phyloP scores from a whole-genome alignment of 2,888 invertebrate species.

The Rhogogaster chlorosoma region DNA sequence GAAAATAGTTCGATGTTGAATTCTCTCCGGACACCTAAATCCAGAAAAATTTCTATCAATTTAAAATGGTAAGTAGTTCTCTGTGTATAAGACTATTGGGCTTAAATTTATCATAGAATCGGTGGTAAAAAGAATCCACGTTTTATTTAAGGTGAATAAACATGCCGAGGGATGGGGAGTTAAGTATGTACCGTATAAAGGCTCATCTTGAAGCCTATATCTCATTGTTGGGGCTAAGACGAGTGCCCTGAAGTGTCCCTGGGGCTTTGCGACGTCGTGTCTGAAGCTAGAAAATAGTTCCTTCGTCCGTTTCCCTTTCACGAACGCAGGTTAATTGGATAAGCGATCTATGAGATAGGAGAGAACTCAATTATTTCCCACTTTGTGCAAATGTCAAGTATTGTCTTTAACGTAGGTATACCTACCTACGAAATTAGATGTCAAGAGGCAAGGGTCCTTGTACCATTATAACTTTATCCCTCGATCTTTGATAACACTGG shows the following conservation, averaged over 20 bases:
- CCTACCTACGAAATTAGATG: neutral
- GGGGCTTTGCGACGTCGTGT: constrained; percentile 14
- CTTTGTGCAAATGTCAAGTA: constrained; percentile 20
- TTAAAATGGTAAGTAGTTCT: neutral
- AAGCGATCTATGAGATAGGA: constrained; percentile 10
- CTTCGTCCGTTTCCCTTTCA: neutral
- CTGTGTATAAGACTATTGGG: neutral
- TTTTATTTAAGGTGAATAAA: neutral
- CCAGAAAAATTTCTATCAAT: neutral
- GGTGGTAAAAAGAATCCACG: neutral
- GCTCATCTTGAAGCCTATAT: constrained; percentile 7
- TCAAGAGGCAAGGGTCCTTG: neutral
- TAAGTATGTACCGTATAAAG: constrained; percentile 18
- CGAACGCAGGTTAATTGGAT: constrained; percentile 15
- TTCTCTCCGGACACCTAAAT: neutral
- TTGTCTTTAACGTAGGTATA: neutral
- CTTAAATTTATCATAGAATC: neutral
- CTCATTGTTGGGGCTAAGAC: constrained; percentile 17
- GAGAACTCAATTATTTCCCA: constrained; percentile 5
- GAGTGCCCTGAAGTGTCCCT: constrained; percentile 36
- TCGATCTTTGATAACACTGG: neutral
- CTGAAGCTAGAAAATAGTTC: constrained; percentile 14
- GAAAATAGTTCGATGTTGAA: neutral
- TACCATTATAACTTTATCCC: neutral
- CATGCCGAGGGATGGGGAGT: neutral